Evolutionary conservation across 2,888 invertebrate genomes (phyloP).

Genomic region (Yponomeuta cagnagella): DNA sequence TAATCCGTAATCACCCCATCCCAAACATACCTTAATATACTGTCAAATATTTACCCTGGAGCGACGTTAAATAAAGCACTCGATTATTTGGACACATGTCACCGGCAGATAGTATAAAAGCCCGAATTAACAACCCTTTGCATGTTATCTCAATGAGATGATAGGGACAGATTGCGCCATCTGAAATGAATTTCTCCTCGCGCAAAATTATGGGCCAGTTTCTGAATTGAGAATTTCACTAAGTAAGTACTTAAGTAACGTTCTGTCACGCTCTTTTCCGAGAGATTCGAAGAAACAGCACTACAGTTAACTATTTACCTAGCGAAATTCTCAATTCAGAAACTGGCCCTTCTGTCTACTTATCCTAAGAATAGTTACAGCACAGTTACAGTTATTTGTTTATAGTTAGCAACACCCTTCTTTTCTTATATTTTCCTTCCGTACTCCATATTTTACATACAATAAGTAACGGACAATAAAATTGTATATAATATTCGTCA

Average conservation of each 20-base stretch:
- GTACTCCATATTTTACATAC: too few relatives aligned
- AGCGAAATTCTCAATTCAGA: too few relatives aligned
- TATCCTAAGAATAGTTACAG: too few relatives aligned
- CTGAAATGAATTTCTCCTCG: not conserved
- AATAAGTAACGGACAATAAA: too few relatives aligned
- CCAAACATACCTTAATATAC: not conserved
- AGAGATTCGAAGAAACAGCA: too few relatives aligned
- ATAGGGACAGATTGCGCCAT: not conserved
- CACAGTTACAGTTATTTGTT: too few relatives aligned
- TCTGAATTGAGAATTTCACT: too few relatives aligned
- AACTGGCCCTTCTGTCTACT: not conserved
- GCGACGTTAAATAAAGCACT: conserved; percentile 31
- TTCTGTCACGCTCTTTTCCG: too few relatives aligned
- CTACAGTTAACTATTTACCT: too few relatives aligned
- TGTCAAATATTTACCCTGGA: conserved; percentile 28
- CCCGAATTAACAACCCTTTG: conserved; percentile 35
- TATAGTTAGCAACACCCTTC: too few relatives aligned
- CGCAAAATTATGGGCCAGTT: not conserved
- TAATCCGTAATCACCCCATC: conserved; percentile 11
- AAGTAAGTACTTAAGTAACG: too few relatives aligned
- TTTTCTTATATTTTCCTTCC: too few relatives aligned
- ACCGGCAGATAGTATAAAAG: conserved; percentile 34
- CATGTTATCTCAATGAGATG: conserved; percentile 33
- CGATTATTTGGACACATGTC: conserved; percentile 66
- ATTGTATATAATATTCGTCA: not conserved